Evolutionary conservation across 2,888 invertebrate genomes (phyloP).

Genomic region (Harpagoxenus sublaevis): DNA sequence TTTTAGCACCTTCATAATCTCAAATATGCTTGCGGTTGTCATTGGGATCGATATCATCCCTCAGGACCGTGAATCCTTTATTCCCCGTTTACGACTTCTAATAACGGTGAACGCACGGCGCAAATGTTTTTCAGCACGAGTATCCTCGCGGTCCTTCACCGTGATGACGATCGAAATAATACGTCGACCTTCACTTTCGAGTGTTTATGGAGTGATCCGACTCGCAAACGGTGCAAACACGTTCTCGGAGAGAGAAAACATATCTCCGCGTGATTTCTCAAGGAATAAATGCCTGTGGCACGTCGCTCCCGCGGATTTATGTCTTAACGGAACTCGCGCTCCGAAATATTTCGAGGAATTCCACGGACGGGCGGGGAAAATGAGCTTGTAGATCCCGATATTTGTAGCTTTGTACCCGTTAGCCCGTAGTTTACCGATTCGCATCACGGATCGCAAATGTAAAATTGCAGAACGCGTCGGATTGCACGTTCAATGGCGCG

Average conservation of each 20-base stretch:
- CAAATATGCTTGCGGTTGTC: not conserved
- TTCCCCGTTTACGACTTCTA: conserved; percentile 3
- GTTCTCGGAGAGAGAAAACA: not conserved
- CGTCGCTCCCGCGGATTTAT: not conserved
- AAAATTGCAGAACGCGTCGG: conserved; percentile 38
- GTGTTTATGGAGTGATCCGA: not conserved
- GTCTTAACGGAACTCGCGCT: conserved; percentile 8
- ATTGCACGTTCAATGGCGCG: conserved; percentile 15
- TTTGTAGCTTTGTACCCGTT: conserved; percentile 27
- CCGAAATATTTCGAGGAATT: conserved; percentile 11
- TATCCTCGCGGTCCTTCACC: not conserved
- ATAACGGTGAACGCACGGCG: conserved; percentile 27
- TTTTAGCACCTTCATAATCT: conserved; percentile 27
- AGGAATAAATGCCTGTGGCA: not conserved
- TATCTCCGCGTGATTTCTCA: not conserved
- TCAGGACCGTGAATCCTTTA: not conserved
- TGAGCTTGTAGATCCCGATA: not conserved
- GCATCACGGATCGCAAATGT: conserved; percentile 38
- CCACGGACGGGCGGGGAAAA: not conserved
- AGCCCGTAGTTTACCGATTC: conserved; percentile 16
- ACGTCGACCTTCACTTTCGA: conserved; percentile 7
- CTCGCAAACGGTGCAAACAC: not conserved
- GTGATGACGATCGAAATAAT: conserved; percentile 1
- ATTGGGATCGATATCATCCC: conserved; percentile 4
- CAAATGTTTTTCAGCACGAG: conserved; percentile 3